Conservation (phyloP, 2,113 vertebrate species). For the Lynx canadensis region DNA sequence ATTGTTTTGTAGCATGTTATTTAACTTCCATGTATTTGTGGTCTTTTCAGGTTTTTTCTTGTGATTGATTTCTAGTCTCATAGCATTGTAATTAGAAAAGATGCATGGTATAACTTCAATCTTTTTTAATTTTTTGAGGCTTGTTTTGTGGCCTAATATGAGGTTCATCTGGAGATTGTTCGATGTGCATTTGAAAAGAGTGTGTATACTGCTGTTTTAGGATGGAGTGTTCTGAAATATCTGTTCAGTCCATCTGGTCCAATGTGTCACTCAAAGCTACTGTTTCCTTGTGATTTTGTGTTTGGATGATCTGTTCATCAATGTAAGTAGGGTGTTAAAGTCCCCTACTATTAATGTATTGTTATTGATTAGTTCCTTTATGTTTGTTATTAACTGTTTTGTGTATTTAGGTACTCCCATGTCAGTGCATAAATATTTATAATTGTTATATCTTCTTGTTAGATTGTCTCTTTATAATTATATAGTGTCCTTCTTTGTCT, state of each 20-base stretch:
- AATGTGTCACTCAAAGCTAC: neutral
- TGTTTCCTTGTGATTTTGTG: neutral
- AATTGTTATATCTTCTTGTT: neutral
- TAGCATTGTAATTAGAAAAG: neutral
- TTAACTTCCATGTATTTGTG: neutral
- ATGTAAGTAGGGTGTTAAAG: neutral
- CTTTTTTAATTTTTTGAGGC: neutral
- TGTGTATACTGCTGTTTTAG: neutral
- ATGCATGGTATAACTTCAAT: neutral
- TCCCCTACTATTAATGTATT: neutral
- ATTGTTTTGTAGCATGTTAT: neutral
- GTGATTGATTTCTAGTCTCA: neutral
- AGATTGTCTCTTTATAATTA: neutral
- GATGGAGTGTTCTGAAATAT: neutral
- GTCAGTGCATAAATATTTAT: neutral
- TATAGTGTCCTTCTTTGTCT: neutral
- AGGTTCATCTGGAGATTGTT: neutral
- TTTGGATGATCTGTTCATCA: neutral
- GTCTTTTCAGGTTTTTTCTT: neutral
- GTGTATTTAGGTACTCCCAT: neutral
- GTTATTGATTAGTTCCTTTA: neutral
- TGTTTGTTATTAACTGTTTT: neutral
- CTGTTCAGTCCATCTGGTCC: neutral
- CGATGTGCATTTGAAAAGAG: neutral
- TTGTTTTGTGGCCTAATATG: neutral